These are phyloP conservation scores for Muricea muricata DNA, from an alignment of 92 coral and sea anemone genomes.

Conservation along the genomic window DNA sequence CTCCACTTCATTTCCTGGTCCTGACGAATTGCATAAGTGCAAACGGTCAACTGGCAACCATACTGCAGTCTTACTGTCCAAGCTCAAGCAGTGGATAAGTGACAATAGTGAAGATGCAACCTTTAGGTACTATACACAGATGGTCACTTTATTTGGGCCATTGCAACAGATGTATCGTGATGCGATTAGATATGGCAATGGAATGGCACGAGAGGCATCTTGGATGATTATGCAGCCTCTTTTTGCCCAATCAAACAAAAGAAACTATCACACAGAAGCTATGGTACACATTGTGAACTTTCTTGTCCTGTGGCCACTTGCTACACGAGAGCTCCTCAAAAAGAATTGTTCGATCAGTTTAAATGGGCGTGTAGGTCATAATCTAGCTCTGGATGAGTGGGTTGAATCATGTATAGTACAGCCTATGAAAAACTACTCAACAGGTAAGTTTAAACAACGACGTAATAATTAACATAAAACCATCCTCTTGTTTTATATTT, in stretches of 20 bases:
- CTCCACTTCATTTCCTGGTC: background rate
- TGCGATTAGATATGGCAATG: conserved; percentile 8
- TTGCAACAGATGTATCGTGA: conserved; percentile 37
- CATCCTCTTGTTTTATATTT: background rate
- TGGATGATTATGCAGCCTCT: conserved; percentile 28
- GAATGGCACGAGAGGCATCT: conserved; percentile 1
- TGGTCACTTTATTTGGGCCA: conserved; percentile 4
- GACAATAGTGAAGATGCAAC: conserved; percentile 10
- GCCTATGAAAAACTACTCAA: conserved; percentile 44
- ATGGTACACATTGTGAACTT: conserved; percentile 62
- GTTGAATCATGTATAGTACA: conserved; percentile 38
- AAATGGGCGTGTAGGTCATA: conserved; percentile 46
- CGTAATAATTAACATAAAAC: background rate
- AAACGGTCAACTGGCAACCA: conserved; percentile 22
- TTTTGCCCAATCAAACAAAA: conserved; percentile 40
- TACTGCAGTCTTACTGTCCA: background rate
- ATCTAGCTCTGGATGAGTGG: conserved; percentile 52
- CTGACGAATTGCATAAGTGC: background rate
- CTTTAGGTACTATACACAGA: background rate
- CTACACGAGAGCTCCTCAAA: conserved; percentile 31
- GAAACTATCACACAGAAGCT: conserved; percentile 63
- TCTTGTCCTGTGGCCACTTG: conserved; percentile 57
- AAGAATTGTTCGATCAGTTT: conserved; percentile 55
- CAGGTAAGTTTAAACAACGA: conserved; percentile 25
- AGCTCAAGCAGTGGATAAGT: conserved; percentile 28